Base-by-base conservation (phyloP, 2,113 vertebrate species). In the Cyprinodon brontotheroides region DNA sequence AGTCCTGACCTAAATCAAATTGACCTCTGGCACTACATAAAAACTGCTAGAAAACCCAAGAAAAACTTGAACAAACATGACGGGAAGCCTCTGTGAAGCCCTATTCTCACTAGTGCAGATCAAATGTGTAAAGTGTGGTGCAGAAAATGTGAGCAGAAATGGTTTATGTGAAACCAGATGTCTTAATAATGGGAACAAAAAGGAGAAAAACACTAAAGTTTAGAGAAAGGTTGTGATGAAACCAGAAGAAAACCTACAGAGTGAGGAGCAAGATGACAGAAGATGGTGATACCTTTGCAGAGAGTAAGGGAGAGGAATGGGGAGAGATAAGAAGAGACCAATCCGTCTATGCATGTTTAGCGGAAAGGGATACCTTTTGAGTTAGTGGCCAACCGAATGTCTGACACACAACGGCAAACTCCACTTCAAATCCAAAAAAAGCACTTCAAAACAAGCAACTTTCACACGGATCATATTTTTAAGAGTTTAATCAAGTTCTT, bases 271-370 rank as follows among this genome's bases (percentile, higher is more conserved):
- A 81, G 79, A 83, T 61, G 77, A 85, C 67, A 73, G 63, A 77
- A 75, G 80, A 15, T 22, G 80, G 69, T 36, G 71, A 84, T 81
- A 86, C 66, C 78, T 81, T 79, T 74, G 78, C 74, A 89, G 85
- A 86, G 64, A 86, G 72, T 78, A 84, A 85, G 40, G 1, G 75
- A 74, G 40, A 74, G 71, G 79, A 83, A 83, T 86, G 65, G 64
- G 72, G 70, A 15, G 65, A 80, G 87, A 90, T 85, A 81, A 89
- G 80, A 77, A 61, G 53, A 85, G 72, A 78, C 59, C 57, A 63
- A 75, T 75, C 75, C 73, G 80, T 74, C 72, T 75, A 73, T 72
- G 81, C 87, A 84, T 83, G 82, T 87, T 85, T 68, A 70, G 79
- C 72, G 61, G 48, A 83, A 81, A 75, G 68, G 45, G 74, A 77